Evolutionary conservation across 2,797 vertebrate genomes (phyloP).

Genomic region (Bryconaethiops microstoma): DNA sequence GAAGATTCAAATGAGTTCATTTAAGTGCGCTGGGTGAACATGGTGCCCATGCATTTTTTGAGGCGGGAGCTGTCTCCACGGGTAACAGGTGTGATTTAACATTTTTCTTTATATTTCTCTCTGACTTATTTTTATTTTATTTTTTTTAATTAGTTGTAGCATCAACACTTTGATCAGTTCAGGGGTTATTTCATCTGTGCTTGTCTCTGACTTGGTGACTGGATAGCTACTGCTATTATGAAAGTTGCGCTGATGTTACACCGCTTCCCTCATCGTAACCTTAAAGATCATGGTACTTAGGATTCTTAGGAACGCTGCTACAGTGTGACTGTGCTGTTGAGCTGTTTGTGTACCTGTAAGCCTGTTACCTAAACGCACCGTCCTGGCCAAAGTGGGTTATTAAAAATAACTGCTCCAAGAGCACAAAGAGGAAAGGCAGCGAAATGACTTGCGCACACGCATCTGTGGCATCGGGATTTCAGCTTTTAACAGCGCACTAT

Average conservation of each 20-base stretch:
- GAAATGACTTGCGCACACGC: slow-evolving; percentile 41
- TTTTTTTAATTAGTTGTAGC: slow-evolving; percentile 43
- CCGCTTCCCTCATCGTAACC: slow-evolving; percentile 64
- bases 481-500: slow-evolving; percentile 19
- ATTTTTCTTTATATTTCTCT: slow-evolving; percentile 31
- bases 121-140: slow-evolving; percentile 60
- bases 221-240: slow-evolving; percentile 1
- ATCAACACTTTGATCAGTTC: not conserved
- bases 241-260: slow-evolving; percentile 62
- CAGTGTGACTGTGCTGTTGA: slow-evolving; percentile 61
- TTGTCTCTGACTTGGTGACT: not conserved
- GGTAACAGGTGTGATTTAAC: slow-evolving; percentile 80
- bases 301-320: slow-evolving; percentile 66
- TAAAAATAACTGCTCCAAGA: slow-evolving; percentile 84
- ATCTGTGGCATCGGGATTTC: slow-evolving; percentile 51
- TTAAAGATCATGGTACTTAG: slow-evolving; percentile 73
- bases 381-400: slow-evolving; percentile 83
- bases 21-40: slow-evolving; percentile 77
- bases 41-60: slow-evolving; percentile 76
- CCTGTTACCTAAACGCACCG: slow-evolving; percentile 81
- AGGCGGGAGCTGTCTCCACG: slow-evolving; percentile 71
- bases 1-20: slow-evolving; percentile 81
- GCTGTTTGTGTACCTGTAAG: slow-evolving; percentile 79
- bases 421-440: slow-evolving; percentile 69
- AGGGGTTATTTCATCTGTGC: not conserved